Evolutionary conservation across 2,113 vertebrate genomes (phyloP).

Genomic region (Scomber colias): DNA sequence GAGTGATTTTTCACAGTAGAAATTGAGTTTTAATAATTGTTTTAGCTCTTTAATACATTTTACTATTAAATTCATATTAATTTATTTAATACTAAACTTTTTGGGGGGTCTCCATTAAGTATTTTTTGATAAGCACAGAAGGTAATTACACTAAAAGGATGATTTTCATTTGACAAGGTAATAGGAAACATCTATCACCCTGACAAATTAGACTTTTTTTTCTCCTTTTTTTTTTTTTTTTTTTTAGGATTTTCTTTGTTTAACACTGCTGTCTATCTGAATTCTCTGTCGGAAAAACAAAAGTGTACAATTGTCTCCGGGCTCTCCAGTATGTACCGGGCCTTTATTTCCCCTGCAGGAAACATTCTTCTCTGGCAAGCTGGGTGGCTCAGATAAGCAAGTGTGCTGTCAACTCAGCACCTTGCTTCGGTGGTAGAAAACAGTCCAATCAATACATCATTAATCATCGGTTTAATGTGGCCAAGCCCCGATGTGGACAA

Average conservation of each 20-base stretch:
- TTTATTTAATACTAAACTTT: neutral
- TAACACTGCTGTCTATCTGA: slow-evolving; percentile 1
- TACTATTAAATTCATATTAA: neutral
- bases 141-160: slow-evolving; percentile 3
- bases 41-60: neutral
- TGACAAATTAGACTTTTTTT: slow-evolving; percentile 24
- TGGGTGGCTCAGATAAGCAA: slow-evolving; percentile 81
- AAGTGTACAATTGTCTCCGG: slow-evolving; percentile 57
- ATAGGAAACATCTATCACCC: slow-evolving; percentile 40
- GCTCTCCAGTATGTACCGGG: slow-evolving; percentile 23
- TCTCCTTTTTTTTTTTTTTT: neutral
- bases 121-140: neutral
- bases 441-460: slow-evolving; percentile 83
- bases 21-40: too few species aligned
- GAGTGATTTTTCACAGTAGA: too few species aligned
- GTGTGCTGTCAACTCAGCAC: slow-evolving; percentile 82
- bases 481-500: slow-evolving; percentile 72
- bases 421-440: slow-evolving; percentile 69
- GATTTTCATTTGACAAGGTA: slow-evolving; percentile 21
- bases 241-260: neutral
- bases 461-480: slow-evolving; percentile 83
- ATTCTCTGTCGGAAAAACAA: slow-evolving; percentile 59
- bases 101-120: neutral
- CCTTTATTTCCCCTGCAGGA: slow-evolving; percentile 64
- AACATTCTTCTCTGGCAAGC: slow-evolving; percentile 73